These are phyloP conservation scores for Andrena camellia DNA, from an alignment of 2,888 invertebrate species.

Conservation along the genomic window DNA sequence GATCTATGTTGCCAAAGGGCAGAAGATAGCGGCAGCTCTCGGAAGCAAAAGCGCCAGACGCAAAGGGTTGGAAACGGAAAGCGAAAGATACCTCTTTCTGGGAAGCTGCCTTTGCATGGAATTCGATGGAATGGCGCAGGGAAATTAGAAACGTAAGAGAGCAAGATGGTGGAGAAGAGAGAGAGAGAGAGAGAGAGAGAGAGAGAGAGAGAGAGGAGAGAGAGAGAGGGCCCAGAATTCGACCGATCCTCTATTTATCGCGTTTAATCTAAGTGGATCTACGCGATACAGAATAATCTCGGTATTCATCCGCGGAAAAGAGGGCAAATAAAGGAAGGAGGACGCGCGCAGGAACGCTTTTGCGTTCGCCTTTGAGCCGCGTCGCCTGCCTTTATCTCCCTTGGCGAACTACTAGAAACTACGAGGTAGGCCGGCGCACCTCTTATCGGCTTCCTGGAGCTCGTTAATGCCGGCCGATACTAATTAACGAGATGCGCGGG, in stretches of 20 bases:
- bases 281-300: constrained; percentile 52
- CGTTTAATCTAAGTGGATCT: constrained; percentile 47
- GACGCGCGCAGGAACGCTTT: constrained; percentile 31
- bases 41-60: background rate
- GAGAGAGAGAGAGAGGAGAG: background rate
- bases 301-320: constrained; percentile 34
- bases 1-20: background rate
- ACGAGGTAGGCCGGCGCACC: constrained; percentile 56
- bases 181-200: too few species aligned
- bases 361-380: constrained; percentile 47
- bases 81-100: constrained; percentile 7
- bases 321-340: constrained; percentile 40
- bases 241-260: constrained; percentile 41
- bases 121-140: constrained; percentile 31
- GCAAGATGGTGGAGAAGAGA: background rate
- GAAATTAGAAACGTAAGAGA: constrained; percentile 31
- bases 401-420: constrained; percentile 64
- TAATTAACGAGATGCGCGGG: constrained; percentile 68
- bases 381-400: constrained; percentile 59
- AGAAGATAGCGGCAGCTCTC: background rate
- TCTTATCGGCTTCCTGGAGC: constrained; percentile 70
- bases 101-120: constrained; percentile 21
- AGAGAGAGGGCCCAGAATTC: constrained; percentile 5
- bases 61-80: constrained; percentile 6
- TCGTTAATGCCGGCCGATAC: constrained; percentile 70